Conservation (phyloP, 2,797 vertebrate genomes). For the Prionace glauca region DNA sequence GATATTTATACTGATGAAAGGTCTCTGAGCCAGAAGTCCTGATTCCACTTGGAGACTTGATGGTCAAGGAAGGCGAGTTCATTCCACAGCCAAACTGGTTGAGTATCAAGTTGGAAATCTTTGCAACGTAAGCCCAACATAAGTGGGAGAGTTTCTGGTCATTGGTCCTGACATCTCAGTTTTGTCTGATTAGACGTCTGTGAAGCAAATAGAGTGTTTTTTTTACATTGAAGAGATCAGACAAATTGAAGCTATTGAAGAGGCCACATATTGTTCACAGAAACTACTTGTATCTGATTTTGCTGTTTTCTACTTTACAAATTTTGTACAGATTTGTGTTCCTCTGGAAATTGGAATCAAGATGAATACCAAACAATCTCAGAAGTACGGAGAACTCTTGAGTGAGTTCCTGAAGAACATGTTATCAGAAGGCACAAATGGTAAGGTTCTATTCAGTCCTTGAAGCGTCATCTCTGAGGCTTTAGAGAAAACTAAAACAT, state of each 20-base stretch:
- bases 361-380: constrained; percentile 55
- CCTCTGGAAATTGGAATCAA: constrained; percentile 51
- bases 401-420: constrained; percentile 50
- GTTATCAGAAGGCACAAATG: constrained; percentile 45
- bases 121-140: too few relatives aligned
- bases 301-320: neutral
- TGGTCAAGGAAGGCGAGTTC: too few relatives aligned
- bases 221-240: neutral
- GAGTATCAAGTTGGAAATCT: too few relatives aligned
- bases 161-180: neutral
- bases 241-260: neutral
- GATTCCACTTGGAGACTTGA: too few relatives aligned
- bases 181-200: neutral
- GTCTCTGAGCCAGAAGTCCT: too few relatives aligned
- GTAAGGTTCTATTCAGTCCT: constrained; percentile 45
- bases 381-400: constrained; percentile 53
- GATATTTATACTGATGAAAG: neutral
- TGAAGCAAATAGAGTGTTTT: neutral
- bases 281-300: neutral
- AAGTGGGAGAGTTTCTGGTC: neutral
- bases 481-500: constrained; percentile 43
- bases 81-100: too few relatives aligned
- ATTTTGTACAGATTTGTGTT: constrained; percentile 48
- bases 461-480: constrained; percentile 42
- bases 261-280: neutral